Base-by-base conservation (phyloP, 2,113 vertebrate genomes). In the Gallinago paraguaiae region DNA sequence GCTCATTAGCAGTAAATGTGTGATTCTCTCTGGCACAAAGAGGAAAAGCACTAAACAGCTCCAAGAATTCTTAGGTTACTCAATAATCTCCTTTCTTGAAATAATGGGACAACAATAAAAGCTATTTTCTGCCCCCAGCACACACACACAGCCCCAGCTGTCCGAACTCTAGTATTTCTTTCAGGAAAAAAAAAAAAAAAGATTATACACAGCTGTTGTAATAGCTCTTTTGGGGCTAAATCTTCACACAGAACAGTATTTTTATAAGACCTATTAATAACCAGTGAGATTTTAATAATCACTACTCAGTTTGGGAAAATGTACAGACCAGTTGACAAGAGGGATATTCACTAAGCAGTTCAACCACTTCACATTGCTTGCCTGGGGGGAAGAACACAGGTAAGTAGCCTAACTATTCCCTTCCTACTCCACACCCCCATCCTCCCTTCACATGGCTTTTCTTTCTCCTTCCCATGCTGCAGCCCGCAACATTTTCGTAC, bases 1-100 rank as follows among this genome's bases (percentile, higher is more conserved):
- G 85, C 77, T 92, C 74, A 87, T 95, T 95, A 95, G 78, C 77
- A 95, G 68, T 53, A 80, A 94, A 90, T 68, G 79, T 67, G 76
- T 82, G 88, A 95, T 94, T 90, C 84, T 92, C 80, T 86, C 85
- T 92, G 72, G 84, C 81, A 84, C 72, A 88, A 94, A 39, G 54
- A 69, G 57, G n/a, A 12, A 91, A 96, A 93, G 64, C 23, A 31
- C 59, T 94, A 95, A 96, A 82, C 31, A 88, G 82, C 39, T 90
- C 82, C 70, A 92, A 61, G 51, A 89, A 74, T 77, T 83, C 85
- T 92, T 92, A 90, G 51, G 50, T 96, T 96, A 75, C 77, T 92
- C 56, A 84, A 51, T 85, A 78, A 83, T 80, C 82, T 95, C 68
- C 48, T 69, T n/a, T 92, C 80, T 59, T 64, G 20, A 94, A 93